Evolutionary conservation across 2,888 invertebrate genomes (phyloP), one percentile per base, ranked within the genome.

Genomic region (Cephus sareptanus): DNA sequence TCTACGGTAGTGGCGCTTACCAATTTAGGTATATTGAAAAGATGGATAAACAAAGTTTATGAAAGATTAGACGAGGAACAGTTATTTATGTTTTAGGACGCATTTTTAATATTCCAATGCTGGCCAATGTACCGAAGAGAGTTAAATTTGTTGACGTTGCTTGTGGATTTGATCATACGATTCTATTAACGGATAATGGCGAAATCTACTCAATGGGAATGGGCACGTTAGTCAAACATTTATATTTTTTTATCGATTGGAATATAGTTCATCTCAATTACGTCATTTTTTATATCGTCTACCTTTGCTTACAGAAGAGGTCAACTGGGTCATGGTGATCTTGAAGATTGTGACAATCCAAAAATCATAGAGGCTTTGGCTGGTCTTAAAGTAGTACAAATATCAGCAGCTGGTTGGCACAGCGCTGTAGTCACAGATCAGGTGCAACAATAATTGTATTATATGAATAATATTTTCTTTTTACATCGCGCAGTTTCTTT

Each of bases 341-440:
- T 96, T 11, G 94, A 94, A 76, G 93, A 94, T 81, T 92, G 94
- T 81, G 93, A 94, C 69, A 89, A 90, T 75, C 97, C 97, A 0
- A 92, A 91, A 79, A 90, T 95, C 83, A 92, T 98, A 3, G 95
- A 96, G 85, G 95, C 95, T 73, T 92, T 98, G 73, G 94, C 95
- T 73, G 98, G 97, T 23, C 92, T 98, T 33, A 94, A 93, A 88
- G 93, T 98, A 78, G 91, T 92, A 0, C 92, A 94, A 87, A 95
- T 98, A 76, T 93, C 95, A 74, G 95, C 96, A 69, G 97, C 97
- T 11, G 97, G 97, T 13, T 98, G 98, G 98, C 98, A 98, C 90
- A 95, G 95, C 77, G 94, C 95, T 76, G 97, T 95, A 13, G 90
- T 97, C 11, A 97, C 96, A 83, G 93, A 94, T 86, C 94, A 91